Percentiles rank a stretch among this genome's conserved stretches.
These are phyloP conservation scores for Scylla paramamosain DNA, from an alignment of 1,140 invertebrate genomes.

Conservation along the genomic window DNA sequence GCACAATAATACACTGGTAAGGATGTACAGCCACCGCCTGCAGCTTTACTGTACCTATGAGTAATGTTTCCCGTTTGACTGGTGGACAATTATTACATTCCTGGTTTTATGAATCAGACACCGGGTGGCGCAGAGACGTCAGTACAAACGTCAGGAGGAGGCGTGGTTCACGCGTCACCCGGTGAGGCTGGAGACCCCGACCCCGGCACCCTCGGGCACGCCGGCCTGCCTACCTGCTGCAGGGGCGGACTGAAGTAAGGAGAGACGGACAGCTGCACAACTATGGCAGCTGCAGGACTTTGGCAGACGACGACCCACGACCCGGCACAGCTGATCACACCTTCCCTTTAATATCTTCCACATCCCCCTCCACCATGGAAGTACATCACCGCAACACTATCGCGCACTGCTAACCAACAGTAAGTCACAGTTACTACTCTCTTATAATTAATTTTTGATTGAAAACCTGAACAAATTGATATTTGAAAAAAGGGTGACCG, in stretches of 20 bases:
- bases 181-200: neutral
- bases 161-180: neutral
- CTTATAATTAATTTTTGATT: constrained; percentile 43
- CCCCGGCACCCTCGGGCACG: neutral
- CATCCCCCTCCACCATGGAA: neutral
- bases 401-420: neutral
- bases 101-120: neutral
- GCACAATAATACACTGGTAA: too few relatives aligned
- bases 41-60: neutral
- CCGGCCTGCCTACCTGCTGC: neutral
- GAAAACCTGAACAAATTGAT: constrained; percentile 12
- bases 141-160: neutral
- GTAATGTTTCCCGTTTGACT: neutral
- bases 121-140: neutral
- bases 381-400: neutral
- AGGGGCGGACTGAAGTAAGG: neutral
- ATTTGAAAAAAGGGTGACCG: neutral
- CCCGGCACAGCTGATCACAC: constrained; percentile 50
- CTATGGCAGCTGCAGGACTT: constrained; percentile 8
- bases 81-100: neutral
- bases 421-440: neutral
- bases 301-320: constrained; percentile 46
- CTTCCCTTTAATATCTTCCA: constrained; percentile 49
- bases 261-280: neutral
- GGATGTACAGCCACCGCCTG: neutral